These are phyloP conservation scores for Agrochola lota DNA, from an alignment of 2,888 invertebrate genomes.

Conservation along the genomic window DNA sequence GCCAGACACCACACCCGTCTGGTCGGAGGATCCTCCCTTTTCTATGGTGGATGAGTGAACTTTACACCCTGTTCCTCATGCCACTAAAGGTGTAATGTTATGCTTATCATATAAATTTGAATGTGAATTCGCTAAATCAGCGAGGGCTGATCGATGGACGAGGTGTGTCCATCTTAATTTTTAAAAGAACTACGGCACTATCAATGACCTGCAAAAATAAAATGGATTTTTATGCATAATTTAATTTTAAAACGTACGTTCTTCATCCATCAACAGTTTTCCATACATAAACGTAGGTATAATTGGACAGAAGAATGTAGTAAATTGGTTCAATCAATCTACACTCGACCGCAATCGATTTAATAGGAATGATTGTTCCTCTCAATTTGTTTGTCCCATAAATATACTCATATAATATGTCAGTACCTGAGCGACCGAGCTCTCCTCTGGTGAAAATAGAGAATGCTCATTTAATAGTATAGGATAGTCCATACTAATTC, in stretches of 20 bases:
- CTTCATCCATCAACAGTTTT: not conserved
- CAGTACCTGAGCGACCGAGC: not conserved
- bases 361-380: conserved; percentile 52
- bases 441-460: too few species aligned
- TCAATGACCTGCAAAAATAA: not conserved
- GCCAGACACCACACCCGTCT: too few species aligned
- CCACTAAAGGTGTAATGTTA: not conserved
- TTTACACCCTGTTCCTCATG: too few species aligned
- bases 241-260: not conserved
- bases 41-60: too few species aligned
- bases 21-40: too few species aligned
- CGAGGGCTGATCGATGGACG: not conserved
- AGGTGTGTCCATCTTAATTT: not conserved
- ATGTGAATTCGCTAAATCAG: not conserved
- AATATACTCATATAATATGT: conserved; percentile 6
- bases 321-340: conserved; percentile 62
- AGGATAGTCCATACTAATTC: too few species aligned
- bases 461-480: too few species aligned
- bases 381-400: conserved; percentile 49
- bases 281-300: not conserved
- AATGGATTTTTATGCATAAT: not conserved
- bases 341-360: conserved; percentile 57
- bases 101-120: not conserved
- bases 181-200: not conserved
- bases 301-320: conserved; percentile 55